Percentiles rank a stretch among this genome's conserved stretches.
phyloP scores from a whole-genome alignment of 1,140 invertebrate genomes.

The Argopecten irradians region DNA sequence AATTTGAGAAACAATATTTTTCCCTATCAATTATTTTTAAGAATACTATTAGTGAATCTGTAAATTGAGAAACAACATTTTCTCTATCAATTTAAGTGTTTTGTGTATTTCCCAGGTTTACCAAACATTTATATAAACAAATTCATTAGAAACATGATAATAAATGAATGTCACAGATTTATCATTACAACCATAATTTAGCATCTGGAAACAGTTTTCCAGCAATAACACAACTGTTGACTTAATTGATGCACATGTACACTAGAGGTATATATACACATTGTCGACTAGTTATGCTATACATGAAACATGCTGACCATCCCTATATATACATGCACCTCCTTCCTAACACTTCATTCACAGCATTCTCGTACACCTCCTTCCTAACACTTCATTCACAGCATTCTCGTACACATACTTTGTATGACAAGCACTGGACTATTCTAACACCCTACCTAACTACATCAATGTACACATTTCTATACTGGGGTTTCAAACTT shows the following conservation, averaged over 20 bases:
- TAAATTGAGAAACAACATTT: neutral
- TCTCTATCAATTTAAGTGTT: neutral
- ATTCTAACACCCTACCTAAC: neutral
- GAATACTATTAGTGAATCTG: neutral
- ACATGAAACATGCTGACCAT: neutral
- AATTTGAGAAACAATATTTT: neutral
- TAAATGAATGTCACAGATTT: no score
- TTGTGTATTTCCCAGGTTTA: no score
- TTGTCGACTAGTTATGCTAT: neutral
- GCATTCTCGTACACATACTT: neutral
- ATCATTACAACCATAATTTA: neutral
- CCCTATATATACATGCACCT: conserved; percentile 3
- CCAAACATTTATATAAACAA: no score
- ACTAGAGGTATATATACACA: neutral
- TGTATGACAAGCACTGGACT: neutral
- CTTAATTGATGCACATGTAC: neutral
- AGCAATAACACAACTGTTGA: neutral
- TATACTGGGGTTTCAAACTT: neutral
- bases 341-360: neutral
- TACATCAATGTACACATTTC: neutral
- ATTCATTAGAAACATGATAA: no score
- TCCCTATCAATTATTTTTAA: neutral
- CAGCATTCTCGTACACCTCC: neutral
- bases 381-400: neutral
- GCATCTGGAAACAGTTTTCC: neutral